Evolutionary conservation across 2,113 vertebrate genomes (phyloP).

Genomic region (Passer domesticus): DNA sequence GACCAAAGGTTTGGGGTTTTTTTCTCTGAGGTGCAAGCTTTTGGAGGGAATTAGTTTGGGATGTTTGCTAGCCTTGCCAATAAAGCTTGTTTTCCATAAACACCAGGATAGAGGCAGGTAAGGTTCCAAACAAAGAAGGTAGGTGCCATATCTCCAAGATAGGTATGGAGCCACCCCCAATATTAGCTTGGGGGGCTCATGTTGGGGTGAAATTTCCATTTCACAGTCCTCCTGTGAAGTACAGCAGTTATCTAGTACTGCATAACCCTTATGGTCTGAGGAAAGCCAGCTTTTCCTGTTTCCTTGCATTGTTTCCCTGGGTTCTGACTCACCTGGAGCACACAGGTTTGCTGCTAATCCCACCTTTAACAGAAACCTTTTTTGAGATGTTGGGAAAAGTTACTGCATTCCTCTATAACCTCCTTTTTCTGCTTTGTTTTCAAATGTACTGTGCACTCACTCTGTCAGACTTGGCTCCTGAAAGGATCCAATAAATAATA

Average conservation of each 20-base stretch:
- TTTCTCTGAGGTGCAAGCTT: background rate
- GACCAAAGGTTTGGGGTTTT: accelerated
- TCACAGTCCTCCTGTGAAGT: background rate
- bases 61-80: background rate
- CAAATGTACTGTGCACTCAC: background rate
- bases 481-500: background rate
- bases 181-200: background rate
- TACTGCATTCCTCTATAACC: background rate
- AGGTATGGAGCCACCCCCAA: background rate
- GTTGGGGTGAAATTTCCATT: background rate
- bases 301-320: background rate
- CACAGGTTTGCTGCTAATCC: background rate
- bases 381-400: background rate
- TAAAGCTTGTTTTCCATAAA: background rate
- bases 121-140: background rate
- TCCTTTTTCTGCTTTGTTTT: background rate
- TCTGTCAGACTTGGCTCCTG: background rate
- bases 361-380: accelerated
- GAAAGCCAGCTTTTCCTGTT: background rate
- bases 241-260: background rate
- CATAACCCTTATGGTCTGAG: background rate
- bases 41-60: background rate
- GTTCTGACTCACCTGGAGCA: background rate
- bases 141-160: background rate
- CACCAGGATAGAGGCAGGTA: background rate